Evolutionary conservation across 2,797 vertebrate genomes (phyloP), one percentile per base, ranked within the genome.

Genomic region (Thalassophryne amazonica): DNA sequence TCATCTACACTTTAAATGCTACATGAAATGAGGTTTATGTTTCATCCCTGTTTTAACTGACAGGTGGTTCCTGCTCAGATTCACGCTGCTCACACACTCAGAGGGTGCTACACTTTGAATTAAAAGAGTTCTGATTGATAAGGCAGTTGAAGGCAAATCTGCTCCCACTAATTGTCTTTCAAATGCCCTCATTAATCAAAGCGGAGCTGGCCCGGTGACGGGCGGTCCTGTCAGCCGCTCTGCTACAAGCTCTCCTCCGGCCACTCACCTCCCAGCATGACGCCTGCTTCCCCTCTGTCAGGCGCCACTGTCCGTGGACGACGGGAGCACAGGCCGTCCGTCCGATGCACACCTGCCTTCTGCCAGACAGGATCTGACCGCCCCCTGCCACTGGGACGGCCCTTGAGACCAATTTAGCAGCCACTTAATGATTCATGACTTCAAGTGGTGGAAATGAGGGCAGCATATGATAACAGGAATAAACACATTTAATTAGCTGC

Each of bases 181-280:
- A 96, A 95, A 95, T 89, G 93, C 92, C 93, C 94, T 96, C 94
- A 96, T 97, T 95, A 96, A 96, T 97, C 95, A 96, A 93, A 90
- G 86, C 75, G 43, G 88, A 84, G 88, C 81, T 52, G 78, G 82
- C 50, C 62, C 73, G 64, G 81, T 92, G 93, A 93, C 87, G 90
- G 91, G 85, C 88, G 80, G 84, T 76, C 85, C 89, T 94, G 93
- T 95, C 94, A 94, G 86, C 83, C 77, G 81, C 83, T 87, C 84
- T 71, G 86, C 87, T 87, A 64, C 89, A 81, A 71, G 86, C 88
- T 87, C 88, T 91, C 85, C 83, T 81, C 78, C 27, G 81, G 80
- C 87, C 85, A 80, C 90, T 94, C 90, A 88, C 88, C 92, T 92
- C 94, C 57, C 94, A 93, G 93, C 89, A 58, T 92, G 93, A 92